Conservation (phyloP, 2,797 vertebrate species). For the Diplodus puntazzo region DNA sequence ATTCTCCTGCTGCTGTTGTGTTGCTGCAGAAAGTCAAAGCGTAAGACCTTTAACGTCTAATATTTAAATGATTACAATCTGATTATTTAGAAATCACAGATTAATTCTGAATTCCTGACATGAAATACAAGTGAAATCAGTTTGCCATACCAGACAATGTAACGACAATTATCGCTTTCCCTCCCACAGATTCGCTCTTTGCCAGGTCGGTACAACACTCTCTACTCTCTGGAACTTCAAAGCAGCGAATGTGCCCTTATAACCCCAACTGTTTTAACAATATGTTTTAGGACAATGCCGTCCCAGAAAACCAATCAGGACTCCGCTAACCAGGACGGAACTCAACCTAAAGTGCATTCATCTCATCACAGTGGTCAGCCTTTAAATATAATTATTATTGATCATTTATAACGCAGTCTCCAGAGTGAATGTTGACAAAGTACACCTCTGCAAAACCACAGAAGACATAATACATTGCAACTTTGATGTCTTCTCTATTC, state of each 20-base stretch:
- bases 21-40: neutral
- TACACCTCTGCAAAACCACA: no score
- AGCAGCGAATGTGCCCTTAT: neutral
- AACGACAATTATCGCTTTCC: neutral
- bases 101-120: neutral
- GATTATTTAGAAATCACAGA: neutral
- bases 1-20: slow-evolving; percentile 23
- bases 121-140: no score
- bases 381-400: neutral
- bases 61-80: neutral
- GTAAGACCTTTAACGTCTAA: slow-evolving; percentile 4
- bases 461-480: no score
- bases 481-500: no score
- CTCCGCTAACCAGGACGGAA: neutral
- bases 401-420: no score
- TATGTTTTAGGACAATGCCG: neutral
- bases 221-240: neutral
- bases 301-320: neutral
- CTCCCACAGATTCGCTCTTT: neutral
- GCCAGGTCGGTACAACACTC: slow-evolving; percentile 12
- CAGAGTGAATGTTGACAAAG: no score
- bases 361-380: slow-evolving; percentile 2
- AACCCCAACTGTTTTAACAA: neutral
- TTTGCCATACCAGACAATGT: neutral
- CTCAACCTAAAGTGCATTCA: neutral